Percentiles rank a stretch among this genome's conserved stretches.
Evolutionary conservation across 2,888 invertebrate genomes (phyloP).

Genomic region (Emmelina monodactyla): DNA sequence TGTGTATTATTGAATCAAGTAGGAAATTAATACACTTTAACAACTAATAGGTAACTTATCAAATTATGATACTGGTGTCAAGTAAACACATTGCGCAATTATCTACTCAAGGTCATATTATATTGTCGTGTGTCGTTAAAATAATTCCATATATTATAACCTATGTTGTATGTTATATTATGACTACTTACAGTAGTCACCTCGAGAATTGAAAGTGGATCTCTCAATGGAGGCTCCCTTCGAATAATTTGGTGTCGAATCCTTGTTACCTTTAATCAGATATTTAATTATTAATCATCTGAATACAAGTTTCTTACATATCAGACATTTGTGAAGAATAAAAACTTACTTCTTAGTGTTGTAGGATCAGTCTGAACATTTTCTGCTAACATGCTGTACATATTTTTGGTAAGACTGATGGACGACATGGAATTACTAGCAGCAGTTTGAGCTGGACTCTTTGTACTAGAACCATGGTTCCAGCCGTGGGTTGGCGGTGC

Average conservation of each 20-base stretch:
- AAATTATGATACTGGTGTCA: no score
- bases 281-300: neutral
- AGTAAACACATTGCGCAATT: no score
- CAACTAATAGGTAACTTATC: no score
- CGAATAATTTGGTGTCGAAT: conserved; percentile 38
- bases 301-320: neutral
- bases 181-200: conserved; percentile 48
- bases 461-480: conserved; percentile 51
- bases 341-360: conserved; percentile 32
- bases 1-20: no score
- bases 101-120: no score
- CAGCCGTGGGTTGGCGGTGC: conserved; percentile 43
- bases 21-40: no score
- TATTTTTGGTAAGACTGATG: conserved; percentile 42
- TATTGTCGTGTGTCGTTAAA: no score
- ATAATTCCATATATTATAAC: no score
- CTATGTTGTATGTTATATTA: no score
- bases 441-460: conserved; percentile 33
- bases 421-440: conserved; percentile 36
- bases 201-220: conserved; percentile 51
- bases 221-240: conserved; percentile 59
- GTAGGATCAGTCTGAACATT: conserved; percentile 41
- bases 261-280: conserved; percentile 38
- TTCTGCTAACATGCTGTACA: conserved; percentile 44
- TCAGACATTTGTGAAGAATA: neutral